A percentile compares a stretch with the other conserved stretches of the same genome.
phyloP scores from a whole-genome alignment of 2,888 invertebrate genomes.

The Pterostichus madidus region DNA sequence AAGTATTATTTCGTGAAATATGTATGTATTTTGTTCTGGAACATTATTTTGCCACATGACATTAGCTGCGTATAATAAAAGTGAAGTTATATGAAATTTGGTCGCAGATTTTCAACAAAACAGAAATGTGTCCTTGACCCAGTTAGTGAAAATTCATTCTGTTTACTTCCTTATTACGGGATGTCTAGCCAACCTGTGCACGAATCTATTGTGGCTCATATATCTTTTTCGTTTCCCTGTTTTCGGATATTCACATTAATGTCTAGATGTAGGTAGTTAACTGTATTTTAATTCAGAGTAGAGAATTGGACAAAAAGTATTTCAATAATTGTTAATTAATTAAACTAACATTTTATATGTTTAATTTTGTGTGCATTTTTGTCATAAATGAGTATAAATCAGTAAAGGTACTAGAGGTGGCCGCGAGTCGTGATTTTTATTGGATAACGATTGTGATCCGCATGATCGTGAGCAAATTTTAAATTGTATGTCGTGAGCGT shows the following conservation, averaged over 20 bases:
- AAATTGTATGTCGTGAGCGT: too few relatives aligned
- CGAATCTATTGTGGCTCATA: background rate
- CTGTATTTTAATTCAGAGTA: background rate
- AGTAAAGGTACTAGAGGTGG: too few relatives aligned
- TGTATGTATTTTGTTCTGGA: background rate
- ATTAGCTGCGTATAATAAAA: background rate
- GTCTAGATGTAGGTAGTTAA: background rate
- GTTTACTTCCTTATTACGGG: constrained; percentile 16
- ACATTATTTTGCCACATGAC: background rate
- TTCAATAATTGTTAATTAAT: too few relatives aligned
- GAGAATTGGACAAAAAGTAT: too few relatives aligned
- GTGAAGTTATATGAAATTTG: too few relatives aligned
- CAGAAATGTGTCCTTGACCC: constrained; percentile 28
- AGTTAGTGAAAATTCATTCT: constrained; percentile 29
- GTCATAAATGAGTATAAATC: too few relatives aligned
- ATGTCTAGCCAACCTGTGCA: constrained; percentile 26
- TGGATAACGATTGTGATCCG: too few relatives aligned
- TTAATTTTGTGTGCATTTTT: too few relatives aligned
- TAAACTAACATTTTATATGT: too few relatives aligned
- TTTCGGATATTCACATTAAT: background rate
- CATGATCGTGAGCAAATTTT: too few relatives aligned
- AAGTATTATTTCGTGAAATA: background rate
- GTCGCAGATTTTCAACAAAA: too few relatives aligned
- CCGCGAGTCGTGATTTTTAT: too few relatives aligned
- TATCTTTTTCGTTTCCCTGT: constrained; percentile 20